phyloP scores from a whole-genome alignment of 2,797 vertebrate species.

The Sebastolobus alascanus region DNA sequence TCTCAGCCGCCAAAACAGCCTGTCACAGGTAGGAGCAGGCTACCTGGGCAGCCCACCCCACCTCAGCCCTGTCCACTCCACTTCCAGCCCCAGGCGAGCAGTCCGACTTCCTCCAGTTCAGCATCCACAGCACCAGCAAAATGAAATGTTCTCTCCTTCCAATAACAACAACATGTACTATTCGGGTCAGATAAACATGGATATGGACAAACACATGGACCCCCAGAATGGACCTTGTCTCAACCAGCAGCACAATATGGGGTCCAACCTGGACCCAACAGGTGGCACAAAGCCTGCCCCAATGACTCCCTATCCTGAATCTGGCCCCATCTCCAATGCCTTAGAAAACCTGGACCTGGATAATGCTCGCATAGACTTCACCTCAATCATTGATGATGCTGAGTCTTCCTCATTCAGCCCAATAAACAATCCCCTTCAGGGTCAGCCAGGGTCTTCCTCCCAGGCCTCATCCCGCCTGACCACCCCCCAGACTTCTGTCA shows the following conservation, averaged over 20 bases:
- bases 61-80: constrained; percentile 82
- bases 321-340: constrained; percentile 90
- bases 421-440: constrained; percentile 77
- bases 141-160: constrained; percentile 81
- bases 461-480: constrained; percentile 88
- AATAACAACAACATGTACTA: constrained; percentile 84
- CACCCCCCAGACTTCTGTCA: constrained; percentile 86
- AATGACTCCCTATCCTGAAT: constrained; percentile 84
- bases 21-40: constrained; percentile 79
- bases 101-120: constrained; percentile 83
- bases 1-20: constrained; percentile 83
- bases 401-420: constrained; percentile 87
- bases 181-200: constrained; percentile 84
- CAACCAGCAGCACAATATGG: constrained; percentile 83
- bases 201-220: constrained; percentile 84
- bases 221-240: constrained; percentile 85
- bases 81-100: constrained; percentile 79
- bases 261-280: constrained; percentile 73
- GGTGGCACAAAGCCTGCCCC: constrained; percentile 83
- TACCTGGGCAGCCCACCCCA: constrained; percentile 85
- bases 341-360: constrained; percentile 97
- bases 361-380: constrained; percentile 97
- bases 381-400: constrained; percentile 94
- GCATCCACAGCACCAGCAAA: constrained; percentile 77
- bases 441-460: constrained; percentile 80